These are phyloP conservation scores for Diglossa cyanea DNA, from an alignment of 2,797 vertebrate species.

Conservation along the genomic window DNA sequence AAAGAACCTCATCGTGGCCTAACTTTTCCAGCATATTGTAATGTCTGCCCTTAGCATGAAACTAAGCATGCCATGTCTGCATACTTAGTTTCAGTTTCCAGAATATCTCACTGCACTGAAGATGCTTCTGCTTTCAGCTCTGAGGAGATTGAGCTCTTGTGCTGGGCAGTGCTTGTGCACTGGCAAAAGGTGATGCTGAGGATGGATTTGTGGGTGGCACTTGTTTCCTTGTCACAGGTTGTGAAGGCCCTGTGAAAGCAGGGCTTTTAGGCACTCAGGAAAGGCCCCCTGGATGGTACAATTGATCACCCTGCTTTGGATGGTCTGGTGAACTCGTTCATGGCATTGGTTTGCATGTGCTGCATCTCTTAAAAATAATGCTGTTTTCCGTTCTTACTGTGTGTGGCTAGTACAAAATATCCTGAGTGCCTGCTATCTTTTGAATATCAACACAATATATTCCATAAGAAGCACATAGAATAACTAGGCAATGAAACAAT, in stretches of 20 bases:
- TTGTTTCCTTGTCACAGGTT: neutral
- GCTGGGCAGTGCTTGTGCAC: rapidly evolving
- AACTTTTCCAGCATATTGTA: neutral
- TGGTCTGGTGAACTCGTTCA: neutral
- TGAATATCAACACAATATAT: neutral
- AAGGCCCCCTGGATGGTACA: neutral
- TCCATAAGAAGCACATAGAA: neutral
- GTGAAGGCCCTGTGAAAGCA: neutral
- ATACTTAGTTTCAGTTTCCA: neutral
- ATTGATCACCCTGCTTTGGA: neutral
- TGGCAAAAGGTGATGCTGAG: neutral
- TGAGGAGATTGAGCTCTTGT: neutral
- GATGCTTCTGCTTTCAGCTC: neutral
- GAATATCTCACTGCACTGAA: neutral
- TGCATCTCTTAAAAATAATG: neutral
- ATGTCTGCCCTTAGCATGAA: neutral
- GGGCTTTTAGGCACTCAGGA: neutral
- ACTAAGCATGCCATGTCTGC: neutral
- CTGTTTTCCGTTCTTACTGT: neutral
- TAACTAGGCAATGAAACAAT: constrained; percentile 17
- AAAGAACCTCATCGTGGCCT: neutral
- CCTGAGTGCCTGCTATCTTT: neutral
- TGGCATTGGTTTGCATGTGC: neutral
- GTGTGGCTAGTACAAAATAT: neutral
- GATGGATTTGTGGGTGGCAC: neutral